Evolutionary conservation across 92 coral and sea anemone genomes (phyloP).

Genomic region (Virgularia gustaviana): DNA sequence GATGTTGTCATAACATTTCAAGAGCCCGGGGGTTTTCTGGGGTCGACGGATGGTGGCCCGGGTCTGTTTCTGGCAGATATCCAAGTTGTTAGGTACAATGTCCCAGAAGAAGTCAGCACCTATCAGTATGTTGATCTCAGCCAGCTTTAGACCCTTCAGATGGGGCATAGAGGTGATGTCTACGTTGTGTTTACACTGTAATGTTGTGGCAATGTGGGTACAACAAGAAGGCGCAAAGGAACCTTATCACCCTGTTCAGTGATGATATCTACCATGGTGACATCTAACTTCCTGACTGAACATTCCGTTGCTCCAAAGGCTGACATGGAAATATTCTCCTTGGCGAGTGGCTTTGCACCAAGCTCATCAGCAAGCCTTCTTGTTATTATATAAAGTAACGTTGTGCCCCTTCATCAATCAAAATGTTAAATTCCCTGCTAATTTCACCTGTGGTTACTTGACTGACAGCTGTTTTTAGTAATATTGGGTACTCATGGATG

Average conservation of each 20-base stretch:
- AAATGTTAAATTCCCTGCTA: constrained; percentile 5
- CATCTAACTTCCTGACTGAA: constrained; percentile 25
- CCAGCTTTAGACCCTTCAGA: constrained; percentile 47
- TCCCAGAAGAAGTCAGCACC: constrained; percentile 50
- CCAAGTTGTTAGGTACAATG: constrained; percentile 20
- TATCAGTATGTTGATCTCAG: constrained; percentile 41
- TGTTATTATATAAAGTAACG: constrained; percentile 41
- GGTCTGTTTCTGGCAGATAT: constrained; percentile 3
- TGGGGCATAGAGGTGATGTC: constrained; percentile 35
- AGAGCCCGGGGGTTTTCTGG: constrained; percentile 10
- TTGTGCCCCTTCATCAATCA: constrained; percentile 49
- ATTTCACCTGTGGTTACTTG: neutral
- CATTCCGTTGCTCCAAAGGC: constrained; percentile 29
- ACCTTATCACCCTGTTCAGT: constrained; percentile 40
- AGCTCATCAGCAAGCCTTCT: constrained; percentile 12
- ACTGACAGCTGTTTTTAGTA: constrained; percentile 20
- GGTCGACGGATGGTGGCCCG: constrained; percentile 20
- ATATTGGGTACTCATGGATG: constrained; percentile 15
- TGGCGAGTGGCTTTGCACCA: neutral
- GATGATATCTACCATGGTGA: constrained; percentile 24
- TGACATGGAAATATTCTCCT: constrained; percentile 24
- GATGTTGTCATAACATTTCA: constrained; percentile 22
- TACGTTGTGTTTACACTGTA: neutral
- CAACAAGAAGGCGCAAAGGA: constrained; percentile 42
- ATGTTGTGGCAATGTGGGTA: constrained; percentile 45